phyloP scores from a whole-genome alignment of 2,797 vertebrate genomes.

The Anniella stebbinsi region DNA sequence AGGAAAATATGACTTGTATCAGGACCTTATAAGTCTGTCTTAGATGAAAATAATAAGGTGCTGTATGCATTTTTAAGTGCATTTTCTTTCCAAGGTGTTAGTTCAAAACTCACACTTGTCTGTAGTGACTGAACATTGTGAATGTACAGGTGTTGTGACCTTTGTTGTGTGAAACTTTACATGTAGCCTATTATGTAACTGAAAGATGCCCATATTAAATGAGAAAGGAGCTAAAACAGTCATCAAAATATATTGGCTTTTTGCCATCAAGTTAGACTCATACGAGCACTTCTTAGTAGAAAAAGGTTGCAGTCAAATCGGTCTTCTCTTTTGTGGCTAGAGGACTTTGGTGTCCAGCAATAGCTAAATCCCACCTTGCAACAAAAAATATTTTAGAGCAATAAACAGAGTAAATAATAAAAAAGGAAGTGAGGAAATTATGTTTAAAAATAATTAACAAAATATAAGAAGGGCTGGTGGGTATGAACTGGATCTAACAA shows the following conservation, averaged over 20 bases:
- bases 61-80: neutral
- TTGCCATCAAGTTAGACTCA: neutral
- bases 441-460: slow-evolving; percentile 16
- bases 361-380: neutral
- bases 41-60: neutral
- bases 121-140: neutral
- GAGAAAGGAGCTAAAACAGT: neutral
- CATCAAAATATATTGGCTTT: neutral
- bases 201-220: neutral
- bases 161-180: neutral
- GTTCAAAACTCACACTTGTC: neutral
- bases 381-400: neutral
- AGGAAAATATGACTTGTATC: neutral
- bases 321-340: neutral
- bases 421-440: neutral
- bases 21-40: neutral
- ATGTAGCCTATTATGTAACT: neutral
- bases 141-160: neutral
- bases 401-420: slow-evolving; percentile 5
- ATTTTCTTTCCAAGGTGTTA: neutral
- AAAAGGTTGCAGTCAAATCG: neutral
- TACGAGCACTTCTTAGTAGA: neutral
- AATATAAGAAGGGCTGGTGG: neutral
- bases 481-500: slow-evolving; percentile 28
- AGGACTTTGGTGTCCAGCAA: neutral